Evolutionary conservation across 2,888 invertebrate genomes (phyloP).

Genomic region (Ypsolopha scabrella): DNA sequence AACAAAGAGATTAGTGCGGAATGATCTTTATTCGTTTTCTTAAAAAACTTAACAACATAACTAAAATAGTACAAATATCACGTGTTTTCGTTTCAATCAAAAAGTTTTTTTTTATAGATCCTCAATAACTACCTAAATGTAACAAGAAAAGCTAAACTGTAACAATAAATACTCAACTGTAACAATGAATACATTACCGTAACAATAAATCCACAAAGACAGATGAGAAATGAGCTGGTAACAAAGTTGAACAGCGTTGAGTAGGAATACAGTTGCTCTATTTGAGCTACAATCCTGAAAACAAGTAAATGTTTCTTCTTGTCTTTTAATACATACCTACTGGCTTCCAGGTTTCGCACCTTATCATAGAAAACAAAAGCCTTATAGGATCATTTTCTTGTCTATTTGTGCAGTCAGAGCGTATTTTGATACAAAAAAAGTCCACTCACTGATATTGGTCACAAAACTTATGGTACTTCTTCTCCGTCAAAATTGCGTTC

Average conservation of each 20-base stretch:
- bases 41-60: too few species aligned
- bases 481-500: too few species aligned
- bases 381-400: background rate
- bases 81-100: too few species aligned
- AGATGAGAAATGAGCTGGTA: constrained; percentile 41
- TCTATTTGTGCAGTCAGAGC: too few species aligned
- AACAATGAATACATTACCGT: constrained; percentile 23
- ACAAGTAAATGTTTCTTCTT: background rate
- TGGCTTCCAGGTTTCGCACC: background rate
- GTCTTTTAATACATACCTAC: too few species aligned
- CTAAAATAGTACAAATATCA: too few species aligned
- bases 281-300: constrained; percentile 36
- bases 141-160: background rate
- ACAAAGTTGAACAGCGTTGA: constrained; percentile 41
- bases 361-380: too few species aligned
- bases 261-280: constrained; percentile 35
- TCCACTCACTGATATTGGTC: background rate
- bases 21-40: too few species aligned
- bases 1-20: too few species aligned
- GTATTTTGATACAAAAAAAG: too few species aligned
- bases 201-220: constrained; percentile 44
- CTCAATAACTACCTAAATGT: background rate
- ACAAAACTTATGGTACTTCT: too few species aligned
- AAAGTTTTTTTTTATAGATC: too few species aligned
- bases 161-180: constrained; percentile 1